These are phyloP conservation scores for Fragum fragum DNA, from an alignment of 2,888 invertebrate species.

Conservation along the genomic window DNA sequence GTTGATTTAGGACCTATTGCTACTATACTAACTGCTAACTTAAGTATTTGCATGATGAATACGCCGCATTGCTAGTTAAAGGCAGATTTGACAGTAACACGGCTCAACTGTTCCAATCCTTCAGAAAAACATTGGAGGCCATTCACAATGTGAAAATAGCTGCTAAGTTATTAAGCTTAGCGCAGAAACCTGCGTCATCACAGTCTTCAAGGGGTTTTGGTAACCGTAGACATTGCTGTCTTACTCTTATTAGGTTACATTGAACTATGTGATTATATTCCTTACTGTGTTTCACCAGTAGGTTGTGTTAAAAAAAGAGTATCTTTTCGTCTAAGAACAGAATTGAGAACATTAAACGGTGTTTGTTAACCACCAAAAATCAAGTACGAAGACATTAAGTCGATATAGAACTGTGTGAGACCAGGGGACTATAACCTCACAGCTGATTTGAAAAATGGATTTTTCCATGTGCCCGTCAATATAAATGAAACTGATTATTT, in stretches of 20 bases:
- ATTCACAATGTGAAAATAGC: constrained; percentile 36
- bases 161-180: constrained; percentile 38
- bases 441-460: constrained; percentile 45
- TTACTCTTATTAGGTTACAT: constrained; percentile 33
- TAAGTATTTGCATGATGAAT: constrained; percentile 33
- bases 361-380: constrained; percentile 23
- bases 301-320: constrained; percentile 29
- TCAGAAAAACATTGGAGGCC: constrained; percentile 13
- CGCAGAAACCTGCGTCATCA: neutral
- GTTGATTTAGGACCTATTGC: neutral
- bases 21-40: neutral
- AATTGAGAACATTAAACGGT: constrained; percentile 31
- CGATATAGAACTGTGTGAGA: constrained; percentile 18
- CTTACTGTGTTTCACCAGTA: constrained; percentile 36
- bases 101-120: constrained; percentile 32
- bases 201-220: neutral
- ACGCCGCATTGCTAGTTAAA: constrained; percentile 47
- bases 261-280: constrained; percentile 29
- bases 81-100: constrained; percentile 42
- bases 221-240: neutral
- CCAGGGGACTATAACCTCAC: constrained; percentile 32
- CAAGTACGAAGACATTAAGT: constrained; percentile 43
- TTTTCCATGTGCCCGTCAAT: constrained; percentile 37
- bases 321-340: constrained; percentile 32
- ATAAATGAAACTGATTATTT: constrained; percentile 4